These are phyloP conservation scores for Sinocyclocheilus grahami DNA, from an alignment of 2,113 vertebrate species.

Conservation along the genomic window DNA sequence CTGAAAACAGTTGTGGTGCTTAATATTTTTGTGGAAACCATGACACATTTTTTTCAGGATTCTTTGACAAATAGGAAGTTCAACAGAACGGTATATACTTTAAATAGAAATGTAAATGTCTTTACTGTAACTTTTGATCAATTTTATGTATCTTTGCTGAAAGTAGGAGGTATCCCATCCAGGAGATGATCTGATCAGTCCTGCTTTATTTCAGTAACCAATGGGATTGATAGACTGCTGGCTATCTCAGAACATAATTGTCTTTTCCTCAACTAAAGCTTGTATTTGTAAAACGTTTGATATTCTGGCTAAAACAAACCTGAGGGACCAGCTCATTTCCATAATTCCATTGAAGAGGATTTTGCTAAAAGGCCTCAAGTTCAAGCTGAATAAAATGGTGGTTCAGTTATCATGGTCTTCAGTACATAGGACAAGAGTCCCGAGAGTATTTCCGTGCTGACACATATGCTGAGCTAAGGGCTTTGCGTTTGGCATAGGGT, in stretches of 20 bases:
- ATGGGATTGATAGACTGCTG: neutral
- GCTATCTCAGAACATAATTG: neutral
- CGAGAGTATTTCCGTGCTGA: conserved; percentile 15
- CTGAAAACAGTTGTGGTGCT: too few relatives aligned
- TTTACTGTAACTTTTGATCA: too few relatives aligned
- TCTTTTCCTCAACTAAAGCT: neutral
- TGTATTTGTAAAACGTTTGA: neutral
- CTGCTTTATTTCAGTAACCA: too few relatives aligned
- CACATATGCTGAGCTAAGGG: conserved; percentile 46
- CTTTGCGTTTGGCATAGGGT: conserved; percentile 29
- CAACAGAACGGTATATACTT: too few relatives aligned
- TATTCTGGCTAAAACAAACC: neutral
- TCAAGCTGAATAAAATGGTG: neutral
- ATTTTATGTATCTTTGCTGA: too few relatives aligned
- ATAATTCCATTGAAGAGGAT: neutral
- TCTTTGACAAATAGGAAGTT: too few relatives aligned
- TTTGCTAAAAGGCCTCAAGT: neutral
- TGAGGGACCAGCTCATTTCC: neutral
- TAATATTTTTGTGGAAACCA: too few relatives aligned
- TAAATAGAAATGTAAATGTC: too few relatives aligned
- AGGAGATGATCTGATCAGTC: too few relatives aligned
- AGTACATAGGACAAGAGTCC: conserved; percentile 1
- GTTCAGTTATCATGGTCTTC: conserved; percentile 1
- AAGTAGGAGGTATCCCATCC: too few relatives aligned
- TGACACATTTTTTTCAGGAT: too few relatives aligned